Percentiles rank a stretch among this genome's conserved stretches.
These are phyloP conservation scores for Pseudorhiza aurosa DNA, from an alignment of 30 jellyfish, hydroid and myxozoan species.

Conservation along the genomic window DNA sequence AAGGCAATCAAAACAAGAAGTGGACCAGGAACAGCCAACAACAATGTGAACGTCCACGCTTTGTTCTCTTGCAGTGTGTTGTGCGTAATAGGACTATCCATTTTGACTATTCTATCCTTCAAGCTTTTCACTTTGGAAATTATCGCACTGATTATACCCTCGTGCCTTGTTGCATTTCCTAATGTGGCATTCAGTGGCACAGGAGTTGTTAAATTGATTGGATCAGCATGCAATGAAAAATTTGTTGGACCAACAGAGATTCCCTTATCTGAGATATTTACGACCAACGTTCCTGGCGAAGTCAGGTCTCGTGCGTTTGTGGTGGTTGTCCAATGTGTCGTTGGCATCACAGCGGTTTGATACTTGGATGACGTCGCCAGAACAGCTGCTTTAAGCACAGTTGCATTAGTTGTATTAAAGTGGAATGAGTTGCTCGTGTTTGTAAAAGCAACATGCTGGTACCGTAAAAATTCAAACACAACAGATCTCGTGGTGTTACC, in stretches of 20 bases:
- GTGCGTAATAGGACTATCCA: conserved; percentile 80
- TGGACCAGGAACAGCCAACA: conserved; percentile 71
- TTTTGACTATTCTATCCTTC: conserved; percentile 9
- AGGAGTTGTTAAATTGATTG: not conserved
- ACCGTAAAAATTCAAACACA: conserved; percentile 52
- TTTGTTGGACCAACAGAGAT: not conserved
- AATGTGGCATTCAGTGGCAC: not conserved
- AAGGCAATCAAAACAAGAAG: conserved; percentile 77
- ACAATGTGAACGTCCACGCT: conserved; percentile 78
- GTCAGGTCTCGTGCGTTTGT: not conserved
- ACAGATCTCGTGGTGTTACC: conserved; percentile 93
- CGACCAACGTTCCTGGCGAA: not conserved
- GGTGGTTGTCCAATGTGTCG: not conserved
- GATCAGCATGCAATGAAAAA: not conserved
- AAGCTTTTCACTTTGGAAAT: conserved; percentile 13
- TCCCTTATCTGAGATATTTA: not conserved
- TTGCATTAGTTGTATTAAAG: not conserved
- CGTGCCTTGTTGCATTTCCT: not conserved
- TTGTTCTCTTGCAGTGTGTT: conserved; percentile 54
- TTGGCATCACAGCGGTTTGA: not conserved
- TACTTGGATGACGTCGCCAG: not conserved
- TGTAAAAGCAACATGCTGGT: conserved; percentile 6
- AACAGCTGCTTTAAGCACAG: not conserved
- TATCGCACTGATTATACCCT: not conserved
- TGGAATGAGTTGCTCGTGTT: conserved; percentile 23